Conservation (phyloP, 2,113 vertebrate genomes). For the Corydoras maculifer region DNA sequence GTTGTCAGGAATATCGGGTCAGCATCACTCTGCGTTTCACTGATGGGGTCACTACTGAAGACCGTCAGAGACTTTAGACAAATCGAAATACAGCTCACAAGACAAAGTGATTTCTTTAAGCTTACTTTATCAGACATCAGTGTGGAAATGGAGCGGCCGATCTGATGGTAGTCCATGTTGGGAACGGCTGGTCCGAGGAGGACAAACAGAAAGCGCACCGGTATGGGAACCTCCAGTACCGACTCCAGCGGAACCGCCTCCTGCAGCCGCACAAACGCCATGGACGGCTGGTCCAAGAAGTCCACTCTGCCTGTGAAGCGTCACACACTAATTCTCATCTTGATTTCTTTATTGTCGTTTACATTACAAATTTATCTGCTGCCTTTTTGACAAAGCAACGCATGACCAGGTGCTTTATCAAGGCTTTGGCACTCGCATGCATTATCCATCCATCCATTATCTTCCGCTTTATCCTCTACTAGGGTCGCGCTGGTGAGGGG, state of each 20-base stretch:
- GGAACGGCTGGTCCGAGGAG: conserved; percentile 85
- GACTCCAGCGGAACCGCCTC: conserved; percentile 89
- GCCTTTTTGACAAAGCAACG: no score
- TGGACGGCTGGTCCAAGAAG: conserved; percentile 93
- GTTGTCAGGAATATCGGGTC: background rate
- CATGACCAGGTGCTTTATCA: no score
- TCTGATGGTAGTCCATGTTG: conserved; percentile 98
- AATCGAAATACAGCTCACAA: no score
- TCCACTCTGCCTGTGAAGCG: conserved; percentile 78
- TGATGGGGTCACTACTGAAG: no score
- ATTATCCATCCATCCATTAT: no score
- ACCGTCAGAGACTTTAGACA: no score
- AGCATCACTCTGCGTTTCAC: background rate
- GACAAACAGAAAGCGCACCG: conserved; percentile 90
- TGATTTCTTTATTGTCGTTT: no score
- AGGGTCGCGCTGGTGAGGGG: no score
- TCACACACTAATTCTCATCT: background rate
- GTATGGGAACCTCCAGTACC: conserved; percentile 88
- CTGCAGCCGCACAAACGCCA: conserved; percentile 92
- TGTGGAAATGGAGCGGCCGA: conserved; percentile 95
- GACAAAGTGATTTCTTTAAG: background rate
- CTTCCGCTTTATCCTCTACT: no score
- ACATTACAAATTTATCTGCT: no score
- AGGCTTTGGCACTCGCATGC: no score
- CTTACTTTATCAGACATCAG: conserved; percentile 97